Conservation (phyloP, 2,797 vertebrate genomes). For the Neostethus bicornis region DNA sequence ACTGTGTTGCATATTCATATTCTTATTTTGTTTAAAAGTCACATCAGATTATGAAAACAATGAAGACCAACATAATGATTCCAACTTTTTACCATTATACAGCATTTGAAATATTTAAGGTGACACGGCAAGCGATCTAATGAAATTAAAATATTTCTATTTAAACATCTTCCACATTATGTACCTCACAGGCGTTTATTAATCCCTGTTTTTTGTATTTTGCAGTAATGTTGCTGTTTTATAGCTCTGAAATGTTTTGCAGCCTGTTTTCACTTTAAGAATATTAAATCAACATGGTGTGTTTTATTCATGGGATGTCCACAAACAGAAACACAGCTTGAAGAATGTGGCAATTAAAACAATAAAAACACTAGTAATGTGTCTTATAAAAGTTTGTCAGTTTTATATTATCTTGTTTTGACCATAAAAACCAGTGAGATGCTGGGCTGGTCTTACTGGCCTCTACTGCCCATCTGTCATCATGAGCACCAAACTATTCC, state of each 20-base stretch:
- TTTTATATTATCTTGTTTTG: no score
- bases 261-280: no score
- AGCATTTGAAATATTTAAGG: neutral
- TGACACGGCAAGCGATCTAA: neutral
- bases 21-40: neutral
- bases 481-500: neutral
- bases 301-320: no score
- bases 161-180: neutral
- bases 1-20: no score
- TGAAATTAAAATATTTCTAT: neutral
- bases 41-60: neutral
- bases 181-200: neutral
- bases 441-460: no score
- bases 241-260: neutral
- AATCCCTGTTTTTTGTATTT: neutral
- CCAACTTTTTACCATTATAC: neutral
- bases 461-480: no score
- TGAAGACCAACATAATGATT: neutral
- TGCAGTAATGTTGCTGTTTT: neutral
- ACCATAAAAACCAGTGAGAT: no score
- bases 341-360: no score
- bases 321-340: no score
- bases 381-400: neutral
- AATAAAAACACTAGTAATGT: neutral
- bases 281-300: no score